Base-by-base conservation (phyloP, 2,888 invertebrate species). In the Ophonus ardosiacus region DNA sequence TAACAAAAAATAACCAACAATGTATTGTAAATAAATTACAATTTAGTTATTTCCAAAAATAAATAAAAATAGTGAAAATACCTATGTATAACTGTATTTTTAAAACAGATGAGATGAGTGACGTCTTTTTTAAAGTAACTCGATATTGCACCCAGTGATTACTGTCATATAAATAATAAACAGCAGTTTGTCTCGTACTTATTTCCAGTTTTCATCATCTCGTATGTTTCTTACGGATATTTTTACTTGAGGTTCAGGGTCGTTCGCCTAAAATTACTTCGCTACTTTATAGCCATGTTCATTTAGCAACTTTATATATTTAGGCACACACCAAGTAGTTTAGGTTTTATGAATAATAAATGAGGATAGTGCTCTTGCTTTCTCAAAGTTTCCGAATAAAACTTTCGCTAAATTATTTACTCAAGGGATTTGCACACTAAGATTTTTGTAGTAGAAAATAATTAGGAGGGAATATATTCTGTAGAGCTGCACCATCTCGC, bases 341-440 rank as follows among this genome's bases (percentile, higher is more conserved):
- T 83, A 76, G 74, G 83, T 83, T 83, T 83, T 83, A 83, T 83
- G 83, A 74, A 83, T 83, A 83, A 83, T 83, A 83, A 83, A 83
- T 83, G 74, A 59, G 68, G 59, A 65, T 74, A 74, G 71, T 59
- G 83, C 83, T 57, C 57, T 83, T 17, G 18, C 57, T 59, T 57
- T 74, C 17, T 7, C 38, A 76, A 68, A 7, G 31, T 68, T 68
- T 40, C 40, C 7, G 40, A 68, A 40, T 43, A 56, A 81, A 81
- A 81, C 68, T 81, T 81, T 81, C 43, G 71, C 17, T 74, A 38
- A 68, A 68, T 68, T 74, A 43, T 43, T 18, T 43, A 74, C 43
- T 6, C 71, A 0, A 2, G 71, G 51, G 71, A 74, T 38, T 18
- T 10, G 5, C 43, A 4, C 21, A 15, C 7, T 15, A 10, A 18